Base-by-base conservation (phyloP, 1,140 invertebrate genomes). In the Pentalonia nigronervosa region DNA sequence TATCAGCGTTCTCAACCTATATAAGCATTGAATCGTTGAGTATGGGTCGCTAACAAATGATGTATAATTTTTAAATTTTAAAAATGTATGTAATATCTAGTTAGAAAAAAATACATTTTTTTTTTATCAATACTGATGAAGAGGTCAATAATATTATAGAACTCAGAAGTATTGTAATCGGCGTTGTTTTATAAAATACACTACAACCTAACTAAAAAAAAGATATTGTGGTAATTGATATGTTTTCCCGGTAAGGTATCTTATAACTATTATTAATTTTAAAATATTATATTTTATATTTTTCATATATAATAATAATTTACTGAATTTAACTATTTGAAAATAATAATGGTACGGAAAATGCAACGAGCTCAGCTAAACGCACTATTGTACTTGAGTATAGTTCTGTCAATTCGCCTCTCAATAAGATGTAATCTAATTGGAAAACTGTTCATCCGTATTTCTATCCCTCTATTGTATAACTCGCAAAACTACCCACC, bases 371-470 rank as follows among this genome's bases (percentile, higher is more conserved):
- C 11, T 9, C 34, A 36, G 21, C 25, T 17, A 25, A 41, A 53
- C 14, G 56, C 41, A 41, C 21, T 34, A 89, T 89, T 89, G 88
- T 56, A 41, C 23, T 25, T 89, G n/a, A 25, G n/a, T 56, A 53
- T 86, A 56, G 48, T 56, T 36, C 21, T 8, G 88, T 56, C 50
- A 41, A 89, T 56, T 89, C 50, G 23, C 9, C 88, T 89, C 21
- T 89, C n/a, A 53, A 89, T 89, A 89, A 56, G 67, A 83, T 83
- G 76, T 50, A 92, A 81, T 83, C 91, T 48, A 92, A 84, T 92
- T 92, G 91, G n/a, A 92, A 92, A 92, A 92, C 91, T 83, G n/a
- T 83, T 48, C 91, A 83, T 50, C 91, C 76, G 76, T 92, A 21
- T 21, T 67, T 67, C 90, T 90, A 81, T 50, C 20, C 17, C 23